Evolutionary conservation across 64 coral and sea anemone species (phyloP).

Genomic region (Trachythela sp.): DNA sequence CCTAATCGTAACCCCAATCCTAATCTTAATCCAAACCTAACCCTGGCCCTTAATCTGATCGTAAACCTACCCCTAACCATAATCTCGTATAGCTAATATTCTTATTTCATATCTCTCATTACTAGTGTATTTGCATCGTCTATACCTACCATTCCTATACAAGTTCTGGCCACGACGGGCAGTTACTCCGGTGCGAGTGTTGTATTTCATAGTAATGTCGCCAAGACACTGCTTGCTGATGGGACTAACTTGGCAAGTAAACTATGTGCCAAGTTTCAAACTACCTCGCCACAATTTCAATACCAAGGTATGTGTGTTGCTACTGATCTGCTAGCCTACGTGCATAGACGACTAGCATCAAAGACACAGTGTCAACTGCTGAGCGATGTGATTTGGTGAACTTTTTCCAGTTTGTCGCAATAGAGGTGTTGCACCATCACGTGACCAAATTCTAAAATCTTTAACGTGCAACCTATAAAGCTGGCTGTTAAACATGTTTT

Average conservation of each 20-base stretch:
- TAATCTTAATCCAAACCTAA: too few relatives aligned
- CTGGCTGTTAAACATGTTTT: too few relatives aligned
- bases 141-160: slow-evolving; percentile 86
- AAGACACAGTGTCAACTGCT: too few relatives aligned
- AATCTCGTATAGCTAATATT: too few relatives aligned
- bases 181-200: slow-evolving; percentile 92
- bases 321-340: not conserved
- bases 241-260: slow-evolving; percentile 93
- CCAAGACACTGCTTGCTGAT: slow-evolving; percentile 83
- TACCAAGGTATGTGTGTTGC: slow-evolving; percentile 65
- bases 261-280: slow-evolving; percentile 96
- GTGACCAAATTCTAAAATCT: too few relatives aligned
- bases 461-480: too few relatives aligned
- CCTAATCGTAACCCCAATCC: too few relatives aligned
- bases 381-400: too few relatives aligned
- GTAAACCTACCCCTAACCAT: too few relatives aligned
- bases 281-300: slow-evolving; percentile 81
- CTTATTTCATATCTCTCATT: not conserved
- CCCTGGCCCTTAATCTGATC: too few relatives aligned
- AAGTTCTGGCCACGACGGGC: slow-evolving; percentile 89
- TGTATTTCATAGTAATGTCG: slow-evolving; percentile 89
- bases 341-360: not conserved
- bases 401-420: too few relatives aligned
- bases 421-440: too few relatives aligned
- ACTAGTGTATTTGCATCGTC: slow-evolving; percentile 85